Percentiles rank a stretch among this genome's conserved stretches.
phyloP scores from a whole-genome alignment of 2,113 vertebrate genomes.

The Brachyhypopomus gauderio region DNA sequence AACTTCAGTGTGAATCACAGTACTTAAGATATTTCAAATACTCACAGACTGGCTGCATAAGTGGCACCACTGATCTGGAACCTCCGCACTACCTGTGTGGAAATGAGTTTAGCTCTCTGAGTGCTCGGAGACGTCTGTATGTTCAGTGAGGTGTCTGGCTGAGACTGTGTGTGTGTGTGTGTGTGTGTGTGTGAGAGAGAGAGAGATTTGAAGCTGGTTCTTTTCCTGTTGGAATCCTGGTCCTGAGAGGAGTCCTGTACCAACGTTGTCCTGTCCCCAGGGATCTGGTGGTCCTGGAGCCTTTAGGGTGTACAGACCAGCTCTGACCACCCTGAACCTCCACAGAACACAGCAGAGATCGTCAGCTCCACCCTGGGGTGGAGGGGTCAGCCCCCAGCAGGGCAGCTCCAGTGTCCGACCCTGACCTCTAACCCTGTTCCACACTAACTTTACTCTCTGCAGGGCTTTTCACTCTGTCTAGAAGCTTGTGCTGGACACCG shows the following conservation, averaged over 20 bases:
- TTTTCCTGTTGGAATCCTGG: slow-evolving; percentile 10
- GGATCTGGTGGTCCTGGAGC: slow-evolving; percentile 23
- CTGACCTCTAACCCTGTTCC: neutral
- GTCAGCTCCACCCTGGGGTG: too few relatives aligned
- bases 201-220: neutral
- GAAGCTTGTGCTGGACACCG: neutral
- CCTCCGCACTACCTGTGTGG: neutral
- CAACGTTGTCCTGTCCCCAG: slow-evolving; percentile 41
- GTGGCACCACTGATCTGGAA: neutral
- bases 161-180: neutral
- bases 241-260: slow-evolving; percentile 9
- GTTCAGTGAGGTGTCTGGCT: too few relatives aligned
- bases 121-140: neutral
- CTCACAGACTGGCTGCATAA: too few relatives aligned
- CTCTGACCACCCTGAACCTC: slow-evolving; percentile 46
- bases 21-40: too few relatives aligned
- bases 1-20: too few relatives aligned
- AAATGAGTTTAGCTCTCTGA: neutral
- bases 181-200: neutral
- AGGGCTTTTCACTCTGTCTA: neutral
- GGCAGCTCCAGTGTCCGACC: neutral
- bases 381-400: neutral
- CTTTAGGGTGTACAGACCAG: slow-evolving; percentile 16
- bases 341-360: neutral
- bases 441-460: neutral